Conservation (phyloP, 2,797 vertebrate genomes). For the Cirrhinus mrigala region DNA sequence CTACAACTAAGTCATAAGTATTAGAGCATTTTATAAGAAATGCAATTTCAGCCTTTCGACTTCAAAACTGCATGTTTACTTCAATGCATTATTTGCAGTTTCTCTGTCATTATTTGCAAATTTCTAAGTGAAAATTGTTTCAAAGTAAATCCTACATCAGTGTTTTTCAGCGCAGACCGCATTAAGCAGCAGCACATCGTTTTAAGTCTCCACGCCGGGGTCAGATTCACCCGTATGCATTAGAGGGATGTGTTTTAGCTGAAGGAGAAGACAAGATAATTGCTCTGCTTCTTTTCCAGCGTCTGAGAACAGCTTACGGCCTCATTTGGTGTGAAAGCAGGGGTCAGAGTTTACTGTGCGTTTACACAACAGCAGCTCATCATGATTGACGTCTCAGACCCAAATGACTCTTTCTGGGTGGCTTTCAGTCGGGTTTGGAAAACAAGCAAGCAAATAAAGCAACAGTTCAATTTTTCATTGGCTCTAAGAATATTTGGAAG, state of each 20-base stretch:
- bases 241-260: neutral
- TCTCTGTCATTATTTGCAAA: too few relatives aligned
- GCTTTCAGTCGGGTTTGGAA: constrained; percentile 49
- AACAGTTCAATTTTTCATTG: constrained; percentile 36
- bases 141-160: neutral
- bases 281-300: neutral
- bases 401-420: constrained; percentile 47
- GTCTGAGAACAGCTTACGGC: constrained; percentile 7
- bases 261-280: neutral
- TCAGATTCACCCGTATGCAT: neutral
- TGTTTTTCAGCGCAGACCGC: neutral
- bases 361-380: constrained; percentile 53
- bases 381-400: constrained; percentile 51
- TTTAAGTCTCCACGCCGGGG: neutral
- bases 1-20: neutral
- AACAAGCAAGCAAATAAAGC: constrained; percentile 10
- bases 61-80: neutral
- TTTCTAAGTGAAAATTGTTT: neutral
- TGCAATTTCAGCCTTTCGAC: too few relatives aligned
- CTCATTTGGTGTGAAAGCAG: constrained; percentile 38
- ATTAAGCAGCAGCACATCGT: neutral
- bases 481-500: neutral
- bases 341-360: constrained; percentile 3
- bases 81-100: neutral
- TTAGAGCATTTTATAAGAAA: too few relatives aligned